Conservation (phyloP, 2,888 invertebrate species). For the Caenorhabditis plicata region DNA sequence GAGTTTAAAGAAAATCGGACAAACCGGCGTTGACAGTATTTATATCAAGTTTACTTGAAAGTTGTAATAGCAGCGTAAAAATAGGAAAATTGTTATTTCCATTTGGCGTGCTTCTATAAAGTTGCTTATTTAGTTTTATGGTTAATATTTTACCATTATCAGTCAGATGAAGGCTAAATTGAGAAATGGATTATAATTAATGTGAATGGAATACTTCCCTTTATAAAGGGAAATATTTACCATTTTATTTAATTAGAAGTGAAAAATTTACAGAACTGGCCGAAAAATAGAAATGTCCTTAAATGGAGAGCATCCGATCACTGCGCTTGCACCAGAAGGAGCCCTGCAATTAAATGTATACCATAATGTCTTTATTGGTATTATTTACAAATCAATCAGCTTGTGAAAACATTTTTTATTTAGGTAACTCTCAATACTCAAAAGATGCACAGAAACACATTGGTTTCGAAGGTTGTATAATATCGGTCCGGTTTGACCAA, state of each 20-base stretch:
- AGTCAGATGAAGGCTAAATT: too few species aligned
- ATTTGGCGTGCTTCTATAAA: too few species aligned
- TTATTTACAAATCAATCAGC: background rate
- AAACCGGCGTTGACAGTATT: too few species aligned
- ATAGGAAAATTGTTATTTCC: too few species aligned
- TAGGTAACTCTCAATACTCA: constrained; percentile 16
- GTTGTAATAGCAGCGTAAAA: too few species aligned
- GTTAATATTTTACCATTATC: too few species aligned
- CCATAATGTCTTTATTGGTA: constrained; percentile 42
- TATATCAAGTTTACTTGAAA: too few species aligned
- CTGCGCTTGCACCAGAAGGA: constrained; percentile 33
- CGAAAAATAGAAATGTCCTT: constrained; percentile 33
- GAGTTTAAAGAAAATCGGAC: too few species aligned
- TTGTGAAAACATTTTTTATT: background rate
- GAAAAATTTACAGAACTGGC: constrained; percentile 2
- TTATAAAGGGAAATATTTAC: background rate
- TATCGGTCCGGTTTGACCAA: constrained; percentile 29
- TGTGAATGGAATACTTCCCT: too few species aligned
- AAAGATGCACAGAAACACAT: constrained; percentile 11
- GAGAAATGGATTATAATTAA: too few species aligned
- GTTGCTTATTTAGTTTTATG: too few species aligned
- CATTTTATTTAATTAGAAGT: background rate
- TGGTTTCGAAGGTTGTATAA: constrained; percentile 38
- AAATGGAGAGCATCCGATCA: constrained; percentile 40
- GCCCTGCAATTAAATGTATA: constrained; percentile 51